phyloP scores from a whole-genome alignment of 2,888 invertebrate species.

The Stenodema calcarata region DNA sequence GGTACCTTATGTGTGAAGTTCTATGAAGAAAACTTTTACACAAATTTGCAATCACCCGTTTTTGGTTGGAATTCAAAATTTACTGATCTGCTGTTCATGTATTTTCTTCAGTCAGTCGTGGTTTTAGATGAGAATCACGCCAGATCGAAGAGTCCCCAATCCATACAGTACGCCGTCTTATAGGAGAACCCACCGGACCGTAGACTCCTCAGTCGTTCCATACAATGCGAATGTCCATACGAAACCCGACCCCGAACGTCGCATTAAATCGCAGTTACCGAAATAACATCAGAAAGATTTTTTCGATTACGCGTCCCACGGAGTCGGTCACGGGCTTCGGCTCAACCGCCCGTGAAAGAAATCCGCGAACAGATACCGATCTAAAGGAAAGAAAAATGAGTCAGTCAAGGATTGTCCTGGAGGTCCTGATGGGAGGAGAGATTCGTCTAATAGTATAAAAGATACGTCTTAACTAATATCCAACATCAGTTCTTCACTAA shows the following conservation, averaged over 20 bases:
- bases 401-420: not conserved
- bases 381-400: not conserved
- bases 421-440: not conserved
- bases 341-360: not conserved
- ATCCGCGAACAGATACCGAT: not conserved
- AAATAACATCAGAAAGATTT: not conserved
- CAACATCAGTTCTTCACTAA: not conserved
- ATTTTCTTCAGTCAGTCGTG: too few relatives aligned
- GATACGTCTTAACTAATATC: not conserved
- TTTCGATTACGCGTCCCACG: not conserved
- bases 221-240: too few relatives aligned
- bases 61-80: too few relatives aligned
- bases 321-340: not conserved
- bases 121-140: too few relatives aligned
- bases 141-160: too few relatives aligned
- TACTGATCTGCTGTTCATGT: too few relatives aligned
- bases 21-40: too few relatives aligned
- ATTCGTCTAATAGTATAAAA: not conserved
- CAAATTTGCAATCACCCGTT: too few relatives aligned
- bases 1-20: too few relatives aligned
- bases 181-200: too few relatives aligned
- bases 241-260: not conserved
- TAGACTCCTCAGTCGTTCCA: too few relatives aligned
- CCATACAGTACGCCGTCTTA: too few relatives aligned
- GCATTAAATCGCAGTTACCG: not conserved